phyloP scores from a whole-genome alignment of 2,888 invertebrate genomes.

The Craniophora ligustri region DNA sequence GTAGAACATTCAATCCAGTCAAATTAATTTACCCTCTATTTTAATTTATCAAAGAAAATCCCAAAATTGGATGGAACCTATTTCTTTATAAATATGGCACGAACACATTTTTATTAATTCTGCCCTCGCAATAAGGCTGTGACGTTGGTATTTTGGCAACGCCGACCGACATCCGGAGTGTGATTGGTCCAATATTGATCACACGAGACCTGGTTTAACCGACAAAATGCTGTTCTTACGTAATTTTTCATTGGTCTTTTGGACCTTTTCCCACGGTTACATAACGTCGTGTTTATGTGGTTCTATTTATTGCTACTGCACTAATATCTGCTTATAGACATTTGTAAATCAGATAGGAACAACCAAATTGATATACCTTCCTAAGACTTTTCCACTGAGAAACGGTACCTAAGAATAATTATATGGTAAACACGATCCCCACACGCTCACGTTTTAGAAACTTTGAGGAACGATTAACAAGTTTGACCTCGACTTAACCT shows the following conservation, averaged over 20 bases:
- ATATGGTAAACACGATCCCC: no score
- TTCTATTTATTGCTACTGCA: no score
- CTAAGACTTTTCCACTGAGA: no score
- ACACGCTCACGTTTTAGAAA: no score
- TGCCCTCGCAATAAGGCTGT: constrained; percentile 30
- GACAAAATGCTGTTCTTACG: constrained; percentile 47
- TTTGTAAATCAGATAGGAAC: no score
- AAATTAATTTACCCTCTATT: not conserved
- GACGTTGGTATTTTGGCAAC: constrained; percentile 52
- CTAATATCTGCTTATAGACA: no score
- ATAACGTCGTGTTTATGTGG: constrained; percentile 4
- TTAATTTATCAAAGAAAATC: not conserved
- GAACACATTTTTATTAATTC: constrained; percentile 44
- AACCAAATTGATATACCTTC: no score
- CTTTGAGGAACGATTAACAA: no score
- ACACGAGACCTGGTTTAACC: constrained; percentile 44
- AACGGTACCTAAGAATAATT: no score
- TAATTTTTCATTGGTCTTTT: constrained; percentile 38
- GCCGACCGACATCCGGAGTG: constrained; percentile 45
- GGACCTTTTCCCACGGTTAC: constrained; percentile 10
- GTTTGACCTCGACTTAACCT: not conserved
- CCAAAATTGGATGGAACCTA: constrained; percentile 1
- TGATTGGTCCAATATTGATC: constrained; percentile 67
- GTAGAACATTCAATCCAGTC: no score
- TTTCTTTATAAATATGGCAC: constrained; percentile 10